These are phyloP conservation scores for Brachionus koreanus DNA, from an alignment of 1,140 invertebrate species.

Conservation along the genomic window DNA sequence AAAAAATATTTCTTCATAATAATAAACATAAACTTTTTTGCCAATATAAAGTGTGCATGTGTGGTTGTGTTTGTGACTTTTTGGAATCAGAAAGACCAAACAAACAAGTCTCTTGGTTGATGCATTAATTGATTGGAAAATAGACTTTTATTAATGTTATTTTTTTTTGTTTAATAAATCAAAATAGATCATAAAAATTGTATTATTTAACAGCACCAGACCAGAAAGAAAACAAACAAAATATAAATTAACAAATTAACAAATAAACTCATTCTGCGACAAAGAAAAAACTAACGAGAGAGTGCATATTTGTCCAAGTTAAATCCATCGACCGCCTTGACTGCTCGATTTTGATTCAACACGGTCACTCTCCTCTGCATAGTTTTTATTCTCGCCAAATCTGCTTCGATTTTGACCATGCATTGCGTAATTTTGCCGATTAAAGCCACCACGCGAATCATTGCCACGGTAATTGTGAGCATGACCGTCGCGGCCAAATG, in stretches of 20 bases:
- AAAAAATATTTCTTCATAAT: too few relatives aligned
- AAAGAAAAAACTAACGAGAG: background rate
- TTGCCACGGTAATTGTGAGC: background rate
- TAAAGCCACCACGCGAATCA: background rate
- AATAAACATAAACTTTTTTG: background rate
- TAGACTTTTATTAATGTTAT: background rate
- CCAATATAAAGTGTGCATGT: background rate
- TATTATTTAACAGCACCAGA: background rate
- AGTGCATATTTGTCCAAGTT: background rate
- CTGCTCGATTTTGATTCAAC: background rate
- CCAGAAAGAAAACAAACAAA: background rate
- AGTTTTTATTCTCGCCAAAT: slow-evolving; percentile 12
- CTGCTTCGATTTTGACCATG: slow-evolving; percentile 11
- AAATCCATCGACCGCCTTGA: slow-evolving; percentile 28
- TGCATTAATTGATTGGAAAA: background rate
- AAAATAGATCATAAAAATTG: background rate
- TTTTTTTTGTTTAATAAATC: background rate
- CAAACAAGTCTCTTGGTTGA: background rate
- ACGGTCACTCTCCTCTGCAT: background rate
- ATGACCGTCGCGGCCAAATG: background rate
- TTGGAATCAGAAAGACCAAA: background rate
- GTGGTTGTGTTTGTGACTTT: too few relatives aligned
- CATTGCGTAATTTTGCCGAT: background rate
- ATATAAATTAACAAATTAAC: slow-evolving; percentile 29
- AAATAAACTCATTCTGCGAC: background rate